phyloP scores from a whole-genome alignment of 2,113 vertebrate species.

The Cacatua alba region DNA sequence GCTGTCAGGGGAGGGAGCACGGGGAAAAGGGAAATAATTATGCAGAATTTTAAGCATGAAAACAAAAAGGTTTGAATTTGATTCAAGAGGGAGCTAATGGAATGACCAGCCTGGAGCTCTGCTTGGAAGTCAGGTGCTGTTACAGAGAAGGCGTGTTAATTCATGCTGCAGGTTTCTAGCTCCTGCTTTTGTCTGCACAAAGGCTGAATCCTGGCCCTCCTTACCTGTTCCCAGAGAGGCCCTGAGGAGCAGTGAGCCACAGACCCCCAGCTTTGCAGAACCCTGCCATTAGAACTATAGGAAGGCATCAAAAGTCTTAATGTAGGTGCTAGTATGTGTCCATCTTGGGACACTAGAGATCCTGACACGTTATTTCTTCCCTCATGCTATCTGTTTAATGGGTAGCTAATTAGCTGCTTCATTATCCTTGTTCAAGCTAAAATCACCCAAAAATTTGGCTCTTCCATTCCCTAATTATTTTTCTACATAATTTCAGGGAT shows the following conservation, averaged over 20 bases:
- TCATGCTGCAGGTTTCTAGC: not conserved
- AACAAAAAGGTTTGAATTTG: slow-evolving; percentile 13
- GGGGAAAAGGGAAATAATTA: not conserved
- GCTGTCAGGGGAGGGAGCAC: not conserved
- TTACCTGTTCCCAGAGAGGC: not conserved
- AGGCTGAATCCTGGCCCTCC: not conserved
- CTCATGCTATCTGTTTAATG: not conserved
- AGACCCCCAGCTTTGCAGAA: not conserved
- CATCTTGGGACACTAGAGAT: not conserved
- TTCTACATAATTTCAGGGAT: not conserved
- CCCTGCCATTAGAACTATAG: not conserved
- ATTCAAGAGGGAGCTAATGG: not conserved
- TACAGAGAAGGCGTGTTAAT: not conserved
- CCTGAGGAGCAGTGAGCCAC: not conserved
- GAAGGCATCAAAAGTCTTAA: not conserved
- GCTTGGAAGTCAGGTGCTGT: not conserved
- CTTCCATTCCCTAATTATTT: not conserved
- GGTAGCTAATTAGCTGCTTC: not conserved
- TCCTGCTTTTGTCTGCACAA: not conserved
- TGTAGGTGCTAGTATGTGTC: rapidly evolving
- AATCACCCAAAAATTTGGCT: not conserved
- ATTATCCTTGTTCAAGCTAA: not conserved
- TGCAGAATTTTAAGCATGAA: not conserved
- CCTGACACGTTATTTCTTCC: not conserved
- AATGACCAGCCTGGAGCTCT: not conserved